Percentiles rank a stretch among this genome's conserved stretches.
phyloP scores from a whole-genome alignment of 2,113 vertebrate genomes.

The Pluvianellus socialis region DNA sequence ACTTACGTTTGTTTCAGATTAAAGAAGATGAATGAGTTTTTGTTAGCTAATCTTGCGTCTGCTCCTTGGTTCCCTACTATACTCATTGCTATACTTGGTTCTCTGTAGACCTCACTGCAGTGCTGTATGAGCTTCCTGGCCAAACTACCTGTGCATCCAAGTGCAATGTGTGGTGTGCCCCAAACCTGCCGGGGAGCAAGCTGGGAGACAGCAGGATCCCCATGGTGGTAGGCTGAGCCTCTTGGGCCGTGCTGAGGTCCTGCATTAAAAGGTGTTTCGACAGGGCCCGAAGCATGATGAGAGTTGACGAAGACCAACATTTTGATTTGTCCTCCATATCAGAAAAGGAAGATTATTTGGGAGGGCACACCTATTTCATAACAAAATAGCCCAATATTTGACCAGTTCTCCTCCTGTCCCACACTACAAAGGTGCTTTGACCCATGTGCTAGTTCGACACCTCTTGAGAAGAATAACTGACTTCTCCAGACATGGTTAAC shows the following conservation, averaged over 20 bases:
- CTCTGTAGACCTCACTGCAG: background rate
- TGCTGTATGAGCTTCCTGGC: background rate
- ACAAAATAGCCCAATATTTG: background rate
- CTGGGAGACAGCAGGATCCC: background rate
- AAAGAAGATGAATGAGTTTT: background rate
- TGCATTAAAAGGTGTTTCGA: background rate
- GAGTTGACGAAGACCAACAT: background rate
- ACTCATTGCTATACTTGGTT: background rate
- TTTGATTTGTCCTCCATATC: background rate
- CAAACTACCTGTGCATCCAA: background rate
- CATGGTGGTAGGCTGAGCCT: background rate
- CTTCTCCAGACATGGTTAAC: background rate
- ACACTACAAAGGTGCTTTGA: background rate
- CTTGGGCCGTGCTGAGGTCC: background rate
- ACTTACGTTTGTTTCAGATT: background rate
- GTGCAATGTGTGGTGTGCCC: background rate
- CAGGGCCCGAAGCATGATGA: background rate
- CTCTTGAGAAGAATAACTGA: background rate
- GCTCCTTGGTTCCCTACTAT: background rate
- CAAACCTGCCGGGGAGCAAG: background rate
- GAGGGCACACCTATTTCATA: background rate
- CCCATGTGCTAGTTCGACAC: background rate
- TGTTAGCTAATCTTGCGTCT: background rate
- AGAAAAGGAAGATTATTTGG: background rate
- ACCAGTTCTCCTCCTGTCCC: background rate